phyloP scores from a whole-genome alignment of 2,113 vertebrate genomes.

The Nipponia nippon region DNA sequence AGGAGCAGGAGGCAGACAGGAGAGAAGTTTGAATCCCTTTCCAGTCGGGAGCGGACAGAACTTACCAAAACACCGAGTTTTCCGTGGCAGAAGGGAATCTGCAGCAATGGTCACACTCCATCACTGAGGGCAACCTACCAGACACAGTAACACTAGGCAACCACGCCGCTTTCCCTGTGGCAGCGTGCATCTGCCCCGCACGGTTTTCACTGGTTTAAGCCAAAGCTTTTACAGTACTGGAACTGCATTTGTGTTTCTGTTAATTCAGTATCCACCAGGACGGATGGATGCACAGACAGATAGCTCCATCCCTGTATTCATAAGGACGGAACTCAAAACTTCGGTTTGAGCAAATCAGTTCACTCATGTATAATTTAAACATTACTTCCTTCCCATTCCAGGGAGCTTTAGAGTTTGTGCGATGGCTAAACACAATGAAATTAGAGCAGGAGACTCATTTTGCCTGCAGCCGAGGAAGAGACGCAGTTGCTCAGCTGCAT shows the following conservation, averaged over 20 bases:
- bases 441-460: slow-evolving; percentile 10
- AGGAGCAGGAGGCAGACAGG: background rate
- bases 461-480: background rate
- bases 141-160: background rate
- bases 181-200: background rate
- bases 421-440: slow-evolving; percentile 19
- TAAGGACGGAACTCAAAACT: slow-evolving; percentile 11
- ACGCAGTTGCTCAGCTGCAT: background rate
- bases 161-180: accelerated
- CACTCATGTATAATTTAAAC: slow-evolving; percentile 54
- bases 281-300: slow-evolving; percentile 14
- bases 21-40: background rate
- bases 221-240: slow-evolving; percentile 42
- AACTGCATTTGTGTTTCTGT: background rate
- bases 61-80: background rate
- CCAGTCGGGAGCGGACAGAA: background rate
- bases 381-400: slow-evolving; percentile 51
- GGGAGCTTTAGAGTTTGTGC: slow-evolving; percentile 30
- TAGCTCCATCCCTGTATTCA: background rate
- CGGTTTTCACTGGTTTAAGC: background rate
- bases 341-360: slow-evolving; percentile 13
- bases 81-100: background rate
- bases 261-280: background rate
- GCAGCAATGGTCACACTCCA: background rate
- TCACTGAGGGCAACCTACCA: background rate